Base-by-base conservation (phyloP, 1,140 invertebrate species). In the Drosophila mayri region DNA sequence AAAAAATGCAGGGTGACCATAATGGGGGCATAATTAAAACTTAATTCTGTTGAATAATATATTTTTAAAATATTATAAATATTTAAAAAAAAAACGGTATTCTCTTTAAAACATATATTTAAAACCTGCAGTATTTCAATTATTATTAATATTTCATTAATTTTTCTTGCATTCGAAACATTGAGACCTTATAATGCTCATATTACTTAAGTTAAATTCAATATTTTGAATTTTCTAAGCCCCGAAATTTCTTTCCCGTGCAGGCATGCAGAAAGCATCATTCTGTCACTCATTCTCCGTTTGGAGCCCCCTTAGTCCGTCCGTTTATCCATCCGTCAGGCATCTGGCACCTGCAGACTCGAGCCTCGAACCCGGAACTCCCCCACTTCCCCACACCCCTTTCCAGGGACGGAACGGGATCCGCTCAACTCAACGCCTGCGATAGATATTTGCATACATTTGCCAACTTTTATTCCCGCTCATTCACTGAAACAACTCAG, bases 371-470 rank as follows among this genome's bases (percentile, higher is more conserved):
- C 64, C 62, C 43, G 43, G 61, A 66, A 70, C 49, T 38, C 18
- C 66, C 32, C 32, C 32, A 30, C 30, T 9, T 9, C 8, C 9
- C 30, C 8, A 28, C 32, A 52, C 59, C 37, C 18, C 28, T 30
- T 9, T 8, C 28, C 49, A n/a, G 11, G n/a, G 32, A n/a, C 50
- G 20, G 32, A 35, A 22, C 22, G 62, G 57, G 62, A 75, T 74
- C 60, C 66, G 44, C 70, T 72, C 66, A 37, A 52, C 64, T 54
- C 70, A 46, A 65, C 60, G 65, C 65, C 46, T 64, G 74, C 76
- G 22, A 79, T 82, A 83, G 76, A 88, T 88, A 86, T 86, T 86
- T 87, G 84, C 83, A 83, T 88, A 83, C 65, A 83, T 77, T 80
- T 87, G 63, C 79, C 68, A 83, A 87, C 84, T 83, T 87, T 88